Evolutionary conservation across 2,113 vertebrate species (phyloP).

Genomic region (Benitochromis conjunctus): DNA sequence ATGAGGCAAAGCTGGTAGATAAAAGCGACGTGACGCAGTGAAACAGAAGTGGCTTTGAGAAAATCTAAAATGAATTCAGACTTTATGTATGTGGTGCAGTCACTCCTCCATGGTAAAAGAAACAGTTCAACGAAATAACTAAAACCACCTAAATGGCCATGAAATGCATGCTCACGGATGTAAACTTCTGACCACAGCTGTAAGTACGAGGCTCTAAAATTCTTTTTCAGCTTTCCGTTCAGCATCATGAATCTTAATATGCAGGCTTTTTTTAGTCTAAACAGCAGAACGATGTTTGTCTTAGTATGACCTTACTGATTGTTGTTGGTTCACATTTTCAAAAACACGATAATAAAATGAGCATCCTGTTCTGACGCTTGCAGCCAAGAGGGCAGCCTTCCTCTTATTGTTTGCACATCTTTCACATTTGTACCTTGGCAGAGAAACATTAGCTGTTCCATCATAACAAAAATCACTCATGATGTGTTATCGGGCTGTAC

Average conservation of each 20-base stretch:
- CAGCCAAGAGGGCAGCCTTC: not conserved
- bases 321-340: not conserved
- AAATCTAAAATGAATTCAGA: no score
- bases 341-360: not conserved
- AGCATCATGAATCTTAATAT: not conserved
- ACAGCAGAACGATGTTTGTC: not conserved
- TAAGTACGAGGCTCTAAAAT: not conserved
- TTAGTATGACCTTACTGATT: not conserved
- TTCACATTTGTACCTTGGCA: not conserved
- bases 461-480: not conserved
- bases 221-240: not conserved
- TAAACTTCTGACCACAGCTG: accelerated
- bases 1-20: constrained; percentile 4
- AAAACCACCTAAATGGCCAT: not conserved
- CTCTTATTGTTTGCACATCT: not conserved
- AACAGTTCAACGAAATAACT: not conserved
- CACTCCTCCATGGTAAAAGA: not conserved
- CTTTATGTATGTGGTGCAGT: accelerated
- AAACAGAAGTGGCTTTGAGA: not conserved
- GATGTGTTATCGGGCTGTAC: not conserved
- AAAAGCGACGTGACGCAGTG: constrained; percentile 1
- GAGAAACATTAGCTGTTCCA: not conserved
- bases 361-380: not conserved
- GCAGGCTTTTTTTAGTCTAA: not conserved
- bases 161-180: not conserved